Base-by-base conservation (phyloP, 2,797 vertebrate genomes). In the Rhyacichthys aspro region DNA sequence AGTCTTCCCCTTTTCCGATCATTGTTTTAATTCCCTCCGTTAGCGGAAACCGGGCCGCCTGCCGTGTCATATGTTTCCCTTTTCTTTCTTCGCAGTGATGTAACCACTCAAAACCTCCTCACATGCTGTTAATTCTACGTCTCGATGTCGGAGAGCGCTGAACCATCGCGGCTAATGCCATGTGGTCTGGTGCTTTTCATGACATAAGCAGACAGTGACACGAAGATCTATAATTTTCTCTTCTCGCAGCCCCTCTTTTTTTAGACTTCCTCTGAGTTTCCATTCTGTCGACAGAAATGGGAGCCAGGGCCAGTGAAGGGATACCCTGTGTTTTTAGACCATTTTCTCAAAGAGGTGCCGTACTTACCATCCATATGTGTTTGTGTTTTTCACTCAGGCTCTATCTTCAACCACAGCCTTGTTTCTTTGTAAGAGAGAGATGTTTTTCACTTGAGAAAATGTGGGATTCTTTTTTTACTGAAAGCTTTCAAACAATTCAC, bases 201-300 rank as follows among this genome's bases (percentile, higher is more conserved):
- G 83, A 85, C 88, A 83, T 78, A 81, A 85, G 78, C 87, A 89
- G 83, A 85, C 83, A 16, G 64, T 79, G 85, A 81, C 81, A 16
- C 71, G 63, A 73, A 74, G 78, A 82, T 72, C 76, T 90, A 57
- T 85, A 85, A 90, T 90, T 90, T 88, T 86, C 86, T 82, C 62
- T 46, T 61, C 71, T 50, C 19, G 5, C 49, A 10, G 11, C 41
- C 62, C 34, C 41, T 56, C 62, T 66, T 82, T 76, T 71, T 37
- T 70, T 18, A 69, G 70, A 74, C 71, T 82, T 84, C 76, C 67
- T 78, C 61, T 61, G 39, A 4, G 70, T 90, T 87, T 84, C 82
- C 78, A 74, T 72, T 59, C 57, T 7, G 62, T 87, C 52, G 55
- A 70, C 83, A 82, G 72, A 83, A 85, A 79, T 15, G 36, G 52